Conservation (phyloP, 2,888 invertebrate species). For the Neocrepidodera transversa region DNA sequence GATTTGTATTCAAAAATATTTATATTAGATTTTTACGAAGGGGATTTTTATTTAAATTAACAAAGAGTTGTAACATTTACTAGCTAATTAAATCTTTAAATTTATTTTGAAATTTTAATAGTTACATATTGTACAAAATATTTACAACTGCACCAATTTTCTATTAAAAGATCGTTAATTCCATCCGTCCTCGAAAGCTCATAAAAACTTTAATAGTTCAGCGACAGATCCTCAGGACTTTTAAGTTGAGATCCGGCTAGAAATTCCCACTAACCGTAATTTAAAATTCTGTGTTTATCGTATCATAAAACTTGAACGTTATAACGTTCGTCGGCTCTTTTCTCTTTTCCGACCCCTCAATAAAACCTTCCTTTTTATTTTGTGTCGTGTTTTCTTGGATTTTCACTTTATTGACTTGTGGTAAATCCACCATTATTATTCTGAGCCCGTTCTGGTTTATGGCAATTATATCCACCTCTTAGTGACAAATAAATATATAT, state of each 20-base stretch:
- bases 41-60: no score
- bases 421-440: slow-evolving; percentile 3
- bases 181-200: neutral
- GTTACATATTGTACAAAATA: neutral
- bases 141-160: neutral
- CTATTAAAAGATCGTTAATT: neutral
- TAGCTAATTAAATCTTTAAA: no score
- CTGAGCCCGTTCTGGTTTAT: neutral
- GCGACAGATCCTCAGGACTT: slow-evolving; percentile 2
- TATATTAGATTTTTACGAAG: no score
- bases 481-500: neutral
- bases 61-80: no score
- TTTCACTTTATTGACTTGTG: slow-evolving; percentile 13
- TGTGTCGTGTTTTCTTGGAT: slow-evolving; percentile 10
- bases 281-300: slow-evolving; percentile 16
- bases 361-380: slow-evolving; percentile 16
- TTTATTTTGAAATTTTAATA: no score
- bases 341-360: slow-evolving; percentile 7
- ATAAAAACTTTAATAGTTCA: slow-evolving; percentile 16
- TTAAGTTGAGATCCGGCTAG: slow-evolving; percentile 1
- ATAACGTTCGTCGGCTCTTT: slow-evolving; percentile 1
- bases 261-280: slow-evolving; percentile 8
- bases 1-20: no score
- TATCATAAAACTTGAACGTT: slow-evolving; percentile 12
- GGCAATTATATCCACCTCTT: slow-evolving; percentile 3